phyloP scores from a whole-genome alignment of 2,888 invertebrate genomes.

The Zeuzera pyrina region DNA sequence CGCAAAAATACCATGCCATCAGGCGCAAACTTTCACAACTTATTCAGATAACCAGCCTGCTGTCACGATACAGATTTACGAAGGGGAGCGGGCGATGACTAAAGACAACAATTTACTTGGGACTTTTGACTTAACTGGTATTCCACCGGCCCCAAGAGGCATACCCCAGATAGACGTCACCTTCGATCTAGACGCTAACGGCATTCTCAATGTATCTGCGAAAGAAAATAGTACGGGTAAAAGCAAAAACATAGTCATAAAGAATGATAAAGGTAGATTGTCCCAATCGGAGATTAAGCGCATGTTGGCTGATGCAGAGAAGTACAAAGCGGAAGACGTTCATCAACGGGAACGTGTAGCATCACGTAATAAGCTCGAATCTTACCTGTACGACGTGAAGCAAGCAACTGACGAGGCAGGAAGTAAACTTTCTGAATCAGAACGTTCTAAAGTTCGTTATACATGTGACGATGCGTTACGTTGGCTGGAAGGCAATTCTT shows the following conservation, averaged over 20 bases:
- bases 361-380: conserved; percentile 81
- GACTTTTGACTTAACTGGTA: conserved; percentile 77
- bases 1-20: conserved; percentile 79
- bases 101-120: conserved; percentile 82
- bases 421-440: conserved; percentile 74
- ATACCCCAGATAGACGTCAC: conserved; percentile 80
- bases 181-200: conserved; percentile 85
- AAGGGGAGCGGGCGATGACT: conserved; percentile 87
- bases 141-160: conserved; percentile 79
- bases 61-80: conserved; percentile 81
- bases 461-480: conserved; percentile 74
- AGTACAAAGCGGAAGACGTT: conserved; percentile 81
- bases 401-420: conserved; percentile 77
- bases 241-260: conserved; percentile 84
- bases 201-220: conserved; percentile 89
- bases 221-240: conserved; percentile 78
- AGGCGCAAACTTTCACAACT: conserved; percentile 83
- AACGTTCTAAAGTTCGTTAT: conserved; percentile 70
- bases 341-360: conserved; percentile 77
- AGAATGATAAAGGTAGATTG: conserved; percentile 86
- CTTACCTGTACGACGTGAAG: conserved; percentile 79
- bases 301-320: conserved; percentile 83
- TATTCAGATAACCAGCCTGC: conserved; percentile 86
- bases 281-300: conserved; percentile 87
- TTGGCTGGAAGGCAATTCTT: conserved; percentile 81